Evolutionary conservation across 2,888 invertebrate genomes (phyloP).

Genomic region (Philereme transversata): DNA sequence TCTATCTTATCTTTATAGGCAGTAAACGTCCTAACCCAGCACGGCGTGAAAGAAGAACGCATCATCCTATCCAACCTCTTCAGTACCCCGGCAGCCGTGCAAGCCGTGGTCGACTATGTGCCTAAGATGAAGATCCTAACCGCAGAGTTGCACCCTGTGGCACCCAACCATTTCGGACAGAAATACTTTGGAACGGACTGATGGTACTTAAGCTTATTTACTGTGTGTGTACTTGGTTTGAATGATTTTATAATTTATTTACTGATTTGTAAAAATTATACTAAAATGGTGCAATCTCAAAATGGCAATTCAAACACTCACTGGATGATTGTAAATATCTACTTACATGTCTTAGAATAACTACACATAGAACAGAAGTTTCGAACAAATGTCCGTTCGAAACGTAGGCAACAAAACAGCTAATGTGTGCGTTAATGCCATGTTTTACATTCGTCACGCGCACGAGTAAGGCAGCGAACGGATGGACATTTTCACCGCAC

Average conservation of each 20-base stretch:
- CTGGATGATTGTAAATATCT: no score
- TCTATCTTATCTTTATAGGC: conserved; percentile 85
- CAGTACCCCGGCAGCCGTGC: conserved; percentile 96
- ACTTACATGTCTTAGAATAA: no score
- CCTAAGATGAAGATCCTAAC: conserved; percentile 97
- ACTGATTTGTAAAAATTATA: neutral
- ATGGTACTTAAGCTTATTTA: neutral
- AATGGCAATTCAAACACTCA: no score
- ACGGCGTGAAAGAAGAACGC: conserved; percentile 96
- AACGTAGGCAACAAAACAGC: no score
- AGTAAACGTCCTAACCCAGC: conserved; percentile 96
- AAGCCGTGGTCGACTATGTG: conserved; percentile 92
- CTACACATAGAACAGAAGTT: no score
- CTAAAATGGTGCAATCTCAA: no score
- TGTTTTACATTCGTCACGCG: no score
- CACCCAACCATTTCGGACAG: conserved; percentile 99
- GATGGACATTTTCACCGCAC: no score
- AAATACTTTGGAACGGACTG: conserved; percentile 87
- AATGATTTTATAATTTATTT: neutral
- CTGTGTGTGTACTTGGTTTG: neutral
- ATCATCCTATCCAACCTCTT: conserved; percentile 99
- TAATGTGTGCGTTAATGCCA: no score
- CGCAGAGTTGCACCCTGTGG: conserved; percentile 96
- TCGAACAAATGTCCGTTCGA: no score
- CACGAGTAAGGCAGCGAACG: no score